phyloP scores from a whole-genome alignment of 1,140 invertebrate genomes.

The Pentalonia nigronervosa region DNA sequence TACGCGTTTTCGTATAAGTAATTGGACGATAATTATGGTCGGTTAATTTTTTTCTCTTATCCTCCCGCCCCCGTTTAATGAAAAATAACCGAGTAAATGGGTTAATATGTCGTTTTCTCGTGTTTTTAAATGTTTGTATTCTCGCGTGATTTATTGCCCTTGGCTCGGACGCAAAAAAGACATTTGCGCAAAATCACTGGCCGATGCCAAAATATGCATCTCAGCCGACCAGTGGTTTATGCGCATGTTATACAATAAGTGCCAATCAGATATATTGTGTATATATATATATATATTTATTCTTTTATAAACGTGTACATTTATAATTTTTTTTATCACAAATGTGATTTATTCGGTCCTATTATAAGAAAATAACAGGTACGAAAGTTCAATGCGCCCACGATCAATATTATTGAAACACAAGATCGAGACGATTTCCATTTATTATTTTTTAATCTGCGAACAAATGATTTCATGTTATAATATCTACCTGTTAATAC shows the following conservation, averaged over 20 bases:
- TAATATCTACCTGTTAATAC: too few relatives aligned
- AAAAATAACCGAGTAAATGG: slow-evolving; percentile 41
- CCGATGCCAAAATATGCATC: slow-evolving; percentile 38
- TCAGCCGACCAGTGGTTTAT: slow-evolving; percentile 1
- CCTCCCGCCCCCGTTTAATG: neutral
- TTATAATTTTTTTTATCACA: neutral
- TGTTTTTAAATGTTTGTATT: slow-evolving; percentile 42
- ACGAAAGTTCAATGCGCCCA: neutral
- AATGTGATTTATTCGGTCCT: slow-evolving; percentile 6
- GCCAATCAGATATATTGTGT: slow-evolving; percentile 50
- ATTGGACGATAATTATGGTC: slow-evolving; percentile 43
- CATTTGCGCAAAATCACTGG: slow-evolving; percentile 49
- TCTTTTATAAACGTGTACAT: neutral
- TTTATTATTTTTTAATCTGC: neutral
- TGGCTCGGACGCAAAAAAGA: slow-evolving; percentile 57
- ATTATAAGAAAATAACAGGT: neutral
- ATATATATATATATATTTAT: neutral
- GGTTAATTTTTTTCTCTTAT: neutral
- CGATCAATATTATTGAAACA: neutral
- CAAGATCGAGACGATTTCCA: neutral
- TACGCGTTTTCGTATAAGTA: slow-evolving; percentile 26
- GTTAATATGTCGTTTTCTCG: slow-evolving; percentile 51
- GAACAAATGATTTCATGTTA: too few relatives aligned
- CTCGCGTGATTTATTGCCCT: slow-evolving; percentile 35
- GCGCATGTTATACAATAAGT: slow-evolving; percentile 45